Percentiles rank a stretch among this genome's conserved stretches.
These are phyloP conservation scores for Peromyscus maniculatus DNA, from an alignment of 2,113 vertebrate species.

Conservation along the genomic window DNA sequence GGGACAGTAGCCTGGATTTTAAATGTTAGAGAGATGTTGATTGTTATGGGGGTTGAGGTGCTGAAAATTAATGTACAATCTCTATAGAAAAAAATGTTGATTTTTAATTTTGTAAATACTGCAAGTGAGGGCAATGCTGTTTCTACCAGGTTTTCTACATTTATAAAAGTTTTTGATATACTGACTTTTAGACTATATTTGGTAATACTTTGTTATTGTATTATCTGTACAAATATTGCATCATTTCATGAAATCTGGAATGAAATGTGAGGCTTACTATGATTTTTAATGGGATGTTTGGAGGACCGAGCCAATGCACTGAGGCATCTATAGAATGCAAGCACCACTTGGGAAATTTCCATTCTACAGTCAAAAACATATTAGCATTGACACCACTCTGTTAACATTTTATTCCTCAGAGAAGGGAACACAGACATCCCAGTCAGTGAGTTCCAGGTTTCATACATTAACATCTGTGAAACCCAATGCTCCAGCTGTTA, in stretches of 20 bases:
- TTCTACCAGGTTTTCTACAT: conserved; percentile 19
- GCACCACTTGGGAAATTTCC: neutral
- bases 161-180: conserved; percentile 13
- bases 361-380: conserved; percentile 56
- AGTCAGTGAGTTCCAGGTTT: neutral
- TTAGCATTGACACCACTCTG: neutral
- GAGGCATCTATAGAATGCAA: neutral
- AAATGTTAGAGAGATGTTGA: conserved; percentile 80
- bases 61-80: conserved; percentile 77
- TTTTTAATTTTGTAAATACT: conserved; percentile 75
- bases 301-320: neutral
- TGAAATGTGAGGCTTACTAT: neutral
- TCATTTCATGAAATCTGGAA: neutral
- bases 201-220: neutral
- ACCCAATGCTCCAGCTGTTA: conserved; percentile 69
- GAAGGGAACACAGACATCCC: neutral
- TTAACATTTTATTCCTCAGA: conserved; percentile 36
- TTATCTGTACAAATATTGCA: neutral
- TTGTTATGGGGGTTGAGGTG: conserved; percentile 79
- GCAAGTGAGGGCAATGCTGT: neutral
- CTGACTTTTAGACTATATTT: conserved; percentile 8
- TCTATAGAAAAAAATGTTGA: conserved; percentile 76
- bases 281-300: neutral
- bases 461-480: conserved; percentile 71
- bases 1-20: conserved; percentile 82